Evolutionary conservation across 2,113 vertebrate species (phyloP).

Genomic region (Puffinus mauretanicus): DNA sequence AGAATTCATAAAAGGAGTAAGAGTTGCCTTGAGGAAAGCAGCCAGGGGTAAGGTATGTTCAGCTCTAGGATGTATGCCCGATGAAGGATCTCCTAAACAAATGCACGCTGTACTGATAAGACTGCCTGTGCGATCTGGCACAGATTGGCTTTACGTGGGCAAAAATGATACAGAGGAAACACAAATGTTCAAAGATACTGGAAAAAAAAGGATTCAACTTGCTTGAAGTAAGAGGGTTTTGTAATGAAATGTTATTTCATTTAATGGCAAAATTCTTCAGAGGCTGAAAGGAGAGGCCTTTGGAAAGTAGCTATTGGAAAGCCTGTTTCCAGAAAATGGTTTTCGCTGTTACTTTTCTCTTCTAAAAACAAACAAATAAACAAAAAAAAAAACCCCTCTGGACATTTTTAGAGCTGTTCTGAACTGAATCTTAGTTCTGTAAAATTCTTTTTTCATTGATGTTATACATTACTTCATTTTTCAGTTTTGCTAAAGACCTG

Average conservation of each 20-base stretch:
- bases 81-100: not conserved
- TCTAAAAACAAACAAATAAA: not conserved
- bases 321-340: not conserved
- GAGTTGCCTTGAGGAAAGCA: not conserved
- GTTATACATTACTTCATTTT: not conserved
- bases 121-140: fast-evolving
- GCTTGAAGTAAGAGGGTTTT: not conserved
- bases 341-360: not conserved
- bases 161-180: not conserved
- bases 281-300: not conserved
- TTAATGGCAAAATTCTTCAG: not conserved
- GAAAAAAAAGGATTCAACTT: not conserved
- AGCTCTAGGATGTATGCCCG: not conserved
- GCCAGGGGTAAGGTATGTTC: not conserved
- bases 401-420: not conserved
- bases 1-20: not conserved
- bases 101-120: fast-evolving
- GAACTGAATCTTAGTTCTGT: not conserved
- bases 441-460: not conserved
- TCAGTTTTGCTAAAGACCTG: not conserved
- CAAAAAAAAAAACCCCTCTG: not conserved
- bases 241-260: not conserved
- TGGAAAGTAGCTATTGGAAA: not conserved
- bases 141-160: fast-evolving
- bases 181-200: not conserved